A percentile compares a stretch with the other conserved stretches of the same genome.
These are phyloP conservation scores for Tretioscincus oriximinensis DNA, from an alignment of 2,113 vertebrate genomes.

Conservation along the genomic window DNA sequence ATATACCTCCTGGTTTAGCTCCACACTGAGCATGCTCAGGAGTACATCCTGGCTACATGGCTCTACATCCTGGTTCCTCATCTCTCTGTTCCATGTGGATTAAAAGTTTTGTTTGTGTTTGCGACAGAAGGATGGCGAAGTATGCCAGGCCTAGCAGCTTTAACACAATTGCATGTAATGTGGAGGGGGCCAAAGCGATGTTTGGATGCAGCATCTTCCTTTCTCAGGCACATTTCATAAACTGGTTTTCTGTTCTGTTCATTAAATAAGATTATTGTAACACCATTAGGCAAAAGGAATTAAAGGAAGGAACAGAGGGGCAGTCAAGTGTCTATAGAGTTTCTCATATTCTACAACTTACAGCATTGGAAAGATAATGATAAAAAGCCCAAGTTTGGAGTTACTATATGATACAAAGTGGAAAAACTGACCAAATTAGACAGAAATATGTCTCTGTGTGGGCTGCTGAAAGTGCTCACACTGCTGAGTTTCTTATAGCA, in stretches of 20 bases:
- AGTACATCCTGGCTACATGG: too few relatives aligned
- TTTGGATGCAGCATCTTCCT: not conserved
- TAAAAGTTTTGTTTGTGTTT: too few relatives aligned
- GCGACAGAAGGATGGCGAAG: too few relatives aligned
- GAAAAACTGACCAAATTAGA: not conserved
- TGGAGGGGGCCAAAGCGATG: too few relatives aligned
- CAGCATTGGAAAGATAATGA: not conserved
- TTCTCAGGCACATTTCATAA: conserved; percentile 45
- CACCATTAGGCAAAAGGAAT: conserved; percentile 55
- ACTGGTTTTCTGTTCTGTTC: conserved; percentile 56
- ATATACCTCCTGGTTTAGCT: too few relatives aligned
- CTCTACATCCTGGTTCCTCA: too few relatives aligned
- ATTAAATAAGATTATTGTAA: conserved; percentile 42
- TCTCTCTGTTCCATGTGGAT: too few relatives aligned
- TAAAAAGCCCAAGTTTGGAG: too few relatives aligned
- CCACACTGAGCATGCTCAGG: too few relatives aligned
- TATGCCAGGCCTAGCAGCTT: too few relatives aligned
- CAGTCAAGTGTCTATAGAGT: not conserved
- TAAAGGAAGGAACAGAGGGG: not conserved
- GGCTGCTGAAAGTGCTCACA: conserved; percentile 39
- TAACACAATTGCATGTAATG: too few relatives aligned
- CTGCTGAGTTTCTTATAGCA: conserved; percentile 1
- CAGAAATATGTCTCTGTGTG: conserved; percentile 28
- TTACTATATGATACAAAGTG: not conserved
- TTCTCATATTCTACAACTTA: not conserved